A percentile compares a stretch with the other conserved stretches of the same genome.
These are phyloP conservation scores for Cranoglanis bouderius DNA, from an alignment of 2,113 vertebrate genomes.

Conservation along the genomic window DNA sequence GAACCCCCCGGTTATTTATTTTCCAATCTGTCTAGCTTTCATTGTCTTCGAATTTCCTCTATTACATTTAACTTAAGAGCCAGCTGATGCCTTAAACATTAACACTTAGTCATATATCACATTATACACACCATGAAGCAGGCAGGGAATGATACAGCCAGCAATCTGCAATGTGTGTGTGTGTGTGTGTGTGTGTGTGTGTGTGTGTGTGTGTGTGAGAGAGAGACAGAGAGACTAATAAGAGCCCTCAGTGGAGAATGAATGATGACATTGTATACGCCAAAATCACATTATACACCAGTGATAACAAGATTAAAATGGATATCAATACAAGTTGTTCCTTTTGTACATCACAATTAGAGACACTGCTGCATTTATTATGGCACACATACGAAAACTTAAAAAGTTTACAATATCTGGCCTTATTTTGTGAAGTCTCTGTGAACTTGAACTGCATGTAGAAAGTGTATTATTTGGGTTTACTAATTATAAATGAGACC, in stretches of 20 bases:
- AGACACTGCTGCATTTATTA: neutral
- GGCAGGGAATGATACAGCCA: constrained; percentile 1
- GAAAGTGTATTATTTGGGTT: neutral
- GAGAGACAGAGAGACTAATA: neutral
- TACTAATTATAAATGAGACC: neutral
- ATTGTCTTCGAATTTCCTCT: constrained; percentile 8
- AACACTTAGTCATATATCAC: constrained; percentile 25
- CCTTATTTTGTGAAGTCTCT: neutral
- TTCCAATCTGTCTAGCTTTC: neutral
- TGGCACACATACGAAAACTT: neutral
- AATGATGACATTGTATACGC: neutral
- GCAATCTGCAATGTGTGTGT: constrained; percentile 2
- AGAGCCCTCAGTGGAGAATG: neutral
- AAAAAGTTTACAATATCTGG: neutral
- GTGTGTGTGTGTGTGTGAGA: neutral
- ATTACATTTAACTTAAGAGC: constrained; percentile 25
- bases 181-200: neutral
- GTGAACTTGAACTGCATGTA: neutral
- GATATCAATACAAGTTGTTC: neutral
- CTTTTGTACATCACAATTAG: neutral
- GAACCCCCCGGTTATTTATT: constrained; percentile 40
- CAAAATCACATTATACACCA: neutral
- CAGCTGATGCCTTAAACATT: constrained; percentile 26
- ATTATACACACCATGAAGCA: neutral
- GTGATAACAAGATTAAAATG: neutral